Percentiles rank a stretch among this genome's conserved stretches.
Evolutionary conservation across 2,888 invertebrate species (phyloP).

Genomic region (Heliconius sara): DNA sequence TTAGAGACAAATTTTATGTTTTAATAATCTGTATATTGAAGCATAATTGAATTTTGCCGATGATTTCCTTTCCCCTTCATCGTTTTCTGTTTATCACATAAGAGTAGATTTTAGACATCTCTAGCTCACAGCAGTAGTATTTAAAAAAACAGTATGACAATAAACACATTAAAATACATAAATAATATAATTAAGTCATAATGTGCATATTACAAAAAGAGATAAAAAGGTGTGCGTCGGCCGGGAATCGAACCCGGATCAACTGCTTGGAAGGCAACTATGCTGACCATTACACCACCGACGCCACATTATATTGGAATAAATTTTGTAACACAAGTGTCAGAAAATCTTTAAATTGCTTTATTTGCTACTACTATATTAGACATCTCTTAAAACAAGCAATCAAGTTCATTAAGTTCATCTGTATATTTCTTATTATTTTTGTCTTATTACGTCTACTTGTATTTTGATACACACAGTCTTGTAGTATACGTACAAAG

Average conservation of each 20-base stretch:
- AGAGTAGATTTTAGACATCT: no score
- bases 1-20: conserved; percentile 12
- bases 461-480: no score
- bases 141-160: no score
- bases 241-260: conserved; percentile 71
- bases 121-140: no score
- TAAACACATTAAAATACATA: no score
- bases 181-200: no score
- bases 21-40: background rate
- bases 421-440: no score
- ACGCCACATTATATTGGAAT: conserved; percentile 51
- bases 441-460: no score
- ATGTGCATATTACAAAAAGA: background rate
- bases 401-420: background rate
- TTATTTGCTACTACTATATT: background rate
- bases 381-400: background rate
- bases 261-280: conserved; percentile 72
- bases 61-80: no score
- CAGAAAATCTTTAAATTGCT: background rate
- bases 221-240: conserved; percentile 55
- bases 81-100: background rate
- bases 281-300: conserved; percentile 73
- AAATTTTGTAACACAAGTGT: background rate
- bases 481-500: no score
- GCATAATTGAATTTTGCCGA: background rate